Percentiles rank a stretch among this genome's conserved stretches.
These are phyloP conservation scores for Promerops cafer DNA, from an alignment of 2,113 vertebrate species.

Conservation along the genomic window DNA sequence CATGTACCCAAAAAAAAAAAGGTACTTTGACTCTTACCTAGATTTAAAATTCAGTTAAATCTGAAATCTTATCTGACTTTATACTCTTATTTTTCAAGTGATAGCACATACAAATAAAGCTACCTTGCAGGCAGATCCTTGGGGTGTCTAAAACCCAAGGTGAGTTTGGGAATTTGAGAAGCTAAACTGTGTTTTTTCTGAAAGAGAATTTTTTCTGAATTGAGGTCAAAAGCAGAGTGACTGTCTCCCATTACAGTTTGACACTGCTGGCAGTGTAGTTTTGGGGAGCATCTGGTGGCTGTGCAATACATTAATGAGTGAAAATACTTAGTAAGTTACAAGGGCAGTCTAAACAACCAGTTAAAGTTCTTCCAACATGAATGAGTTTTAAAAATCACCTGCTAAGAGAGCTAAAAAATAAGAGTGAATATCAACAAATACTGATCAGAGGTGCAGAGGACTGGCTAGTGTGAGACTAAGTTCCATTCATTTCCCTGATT, in stretches of 20 bases:
- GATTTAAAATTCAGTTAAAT: neutral
- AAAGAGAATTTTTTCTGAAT: neutral
- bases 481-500: neutral
- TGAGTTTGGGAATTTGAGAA: neutral
- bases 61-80: neutral
- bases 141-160: neutral
- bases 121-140: neutral
- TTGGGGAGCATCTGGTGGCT: neutral
- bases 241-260: neutral
- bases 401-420: neutral
- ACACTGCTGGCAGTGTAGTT: neutral
- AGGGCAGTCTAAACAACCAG: neutral
- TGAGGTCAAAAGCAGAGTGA: neutral
- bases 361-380: neutral
- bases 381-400: neutral
- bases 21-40: neutral
- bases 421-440: neutral
- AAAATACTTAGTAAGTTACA: neutral
- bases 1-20: neutral
- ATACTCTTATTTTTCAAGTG: neutral
- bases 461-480: neutral
- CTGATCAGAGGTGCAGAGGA: neutral
- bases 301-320: neutral
- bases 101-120: neutral
- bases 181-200: neutral